A percentile compares a stretch with the other conserved stretches of the same genome.
These are phyloP conservation scores for Petaurus breviceps DNA, from an alignment of 2,113 vertebrate species.

Conservation along the genomic window DNA sequence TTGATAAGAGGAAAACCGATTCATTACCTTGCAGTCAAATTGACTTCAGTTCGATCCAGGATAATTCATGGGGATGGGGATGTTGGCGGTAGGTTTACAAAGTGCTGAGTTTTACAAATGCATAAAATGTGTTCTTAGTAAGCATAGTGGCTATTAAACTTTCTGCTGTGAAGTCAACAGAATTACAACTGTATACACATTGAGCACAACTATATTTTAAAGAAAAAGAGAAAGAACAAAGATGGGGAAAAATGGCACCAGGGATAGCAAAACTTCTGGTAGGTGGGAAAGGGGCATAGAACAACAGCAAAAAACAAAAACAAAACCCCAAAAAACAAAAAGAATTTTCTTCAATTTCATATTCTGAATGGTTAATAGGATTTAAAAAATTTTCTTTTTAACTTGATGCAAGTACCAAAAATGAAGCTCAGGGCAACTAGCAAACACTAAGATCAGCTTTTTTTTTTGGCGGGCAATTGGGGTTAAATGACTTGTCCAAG, in stretches of 20 bases:
- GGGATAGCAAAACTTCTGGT: neutral
- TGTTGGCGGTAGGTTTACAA: accelerated
- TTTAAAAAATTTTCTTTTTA: neutral
- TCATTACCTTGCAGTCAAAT: neutral
- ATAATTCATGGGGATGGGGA: neutral
- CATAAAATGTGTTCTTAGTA: accelerated
- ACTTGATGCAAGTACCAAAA: neutral
- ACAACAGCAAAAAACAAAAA: neutral
- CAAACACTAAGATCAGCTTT: no score
- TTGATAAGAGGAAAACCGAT: neutral
- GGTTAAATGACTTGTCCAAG: no score
- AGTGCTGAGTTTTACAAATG: neutral
- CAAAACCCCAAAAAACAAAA: no score
- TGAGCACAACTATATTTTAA: neutral
- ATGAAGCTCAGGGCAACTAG: neutral
- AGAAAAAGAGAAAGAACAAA: neutral
- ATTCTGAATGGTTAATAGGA: neutral
- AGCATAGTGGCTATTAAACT: neutral
- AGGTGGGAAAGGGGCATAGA: neutral
- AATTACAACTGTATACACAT: neutral
- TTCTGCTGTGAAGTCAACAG: neutral
- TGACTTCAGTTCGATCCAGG: accelerated
- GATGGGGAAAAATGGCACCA: neutral
- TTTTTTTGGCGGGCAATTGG: no score
- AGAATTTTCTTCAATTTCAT: neutral